Conservation (phyloP, 2,797 vertebrate genomes). For the Enteromius thamalakanensis region DNA sequence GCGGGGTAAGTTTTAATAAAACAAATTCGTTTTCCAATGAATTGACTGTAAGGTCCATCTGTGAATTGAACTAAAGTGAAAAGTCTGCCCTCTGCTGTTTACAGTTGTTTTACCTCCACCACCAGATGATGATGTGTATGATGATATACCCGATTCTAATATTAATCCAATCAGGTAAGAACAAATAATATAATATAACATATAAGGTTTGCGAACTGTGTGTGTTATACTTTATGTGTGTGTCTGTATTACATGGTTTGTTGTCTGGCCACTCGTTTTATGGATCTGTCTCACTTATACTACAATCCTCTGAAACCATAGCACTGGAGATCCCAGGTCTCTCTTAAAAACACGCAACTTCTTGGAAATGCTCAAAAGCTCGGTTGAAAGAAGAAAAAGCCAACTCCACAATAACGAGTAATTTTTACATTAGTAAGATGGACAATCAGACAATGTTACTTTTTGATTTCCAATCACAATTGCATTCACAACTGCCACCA, state of each 20-base stretch:
- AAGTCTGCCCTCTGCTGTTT: constrained; percentile 52
- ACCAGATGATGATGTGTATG: constrained; percentile 85
- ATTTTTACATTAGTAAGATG: constrained; percentile 88
- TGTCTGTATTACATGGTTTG: constrained; percentile 3
- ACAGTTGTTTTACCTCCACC: constrained; percentile 80
- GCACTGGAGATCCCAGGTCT: constrained; percentile 76
- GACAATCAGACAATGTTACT: constrained; percentile 68
- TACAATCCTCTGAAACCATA: constrained; percentile 73
- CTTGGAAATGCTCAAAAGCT: constrained; percentile 85
- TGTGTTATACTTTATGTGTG: neutral
- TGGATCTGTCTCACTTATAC: constrained; percentile 35
- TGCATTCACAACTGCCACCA: constrained; percentile 4
- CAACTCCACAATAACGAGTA: constrained; percentile 82
- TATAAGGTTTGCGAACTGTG: neutral
- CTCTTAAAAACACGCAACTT: constrained; percentile 80
- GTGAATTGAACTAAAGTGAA: neutral
- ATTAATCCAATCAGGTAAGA: constrained; percentile 74
- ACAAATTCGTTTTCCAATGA: neutral
- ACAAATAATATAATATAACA: neutral
- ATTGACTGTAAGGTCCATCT: neutral
- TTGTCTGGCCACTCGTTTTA: constrained; percentile 12
- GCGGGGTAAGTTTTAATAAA: constrained; percentile 77
- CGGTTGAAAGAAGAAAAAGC: constrained; percentile 85
- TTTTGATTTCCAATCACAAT: constrained; percentile 59
- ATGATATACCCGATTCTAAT: constrained; percentile 83